Percentiles rank a stretch among this genome's conserved stretches.
Conservation (phyloP, 2,888 invertebrate species). For the Junonia oenone region DNA sequence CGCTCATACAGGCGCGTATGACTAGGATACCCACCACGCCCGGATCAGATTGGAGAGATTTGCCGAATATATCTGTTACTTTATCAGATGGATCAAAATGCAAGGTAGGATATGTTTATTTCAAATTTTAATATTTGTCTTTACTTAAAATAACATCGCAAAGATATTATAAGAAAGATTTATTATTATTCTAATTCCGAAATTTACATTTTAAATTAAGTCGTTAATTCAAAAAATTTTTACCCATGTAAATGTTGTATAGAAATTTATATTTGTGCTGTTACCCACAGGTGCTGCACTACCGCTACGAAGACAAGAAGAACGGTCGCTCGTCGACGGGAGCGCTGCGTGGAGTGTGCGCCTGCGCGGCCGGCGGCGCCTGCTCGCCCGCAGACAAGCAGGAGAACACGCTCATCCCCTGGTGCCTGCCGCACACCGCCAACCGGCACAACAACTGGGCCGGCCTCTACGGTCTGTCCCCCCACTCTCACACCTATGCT, state of each 20-base stretch:
- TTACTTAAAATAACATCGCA: too few species aligned
- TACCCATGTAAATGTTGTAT: neutral
- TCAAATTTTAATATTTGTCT: too few species aligned
- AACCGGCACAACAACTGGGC: conserved; percentile 93
- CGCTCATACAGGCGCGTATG: conserved; percentile 88
- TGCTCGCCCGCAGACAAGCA: conserved; percentile 87
- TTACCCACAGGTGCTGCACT: conserved; percentile 57
- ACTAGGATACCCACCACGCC: conserved; percentile 84
- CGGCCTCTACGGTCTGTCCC: conserved; percentile 85
- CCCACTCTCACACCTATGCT: neutral
- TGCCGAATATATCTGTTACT: conserved; percentile 86
- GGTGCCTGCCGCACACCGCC: conserved; percentile 93
- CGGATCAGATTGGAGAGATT: conserved; percentile 92
- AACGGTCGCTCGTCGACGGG: conserved; percentile 65
- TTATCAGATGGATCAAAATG: conserved; percentile 84
- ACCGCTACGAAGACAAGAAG: conserved; percentile 67
- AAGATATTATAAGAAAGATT: too few species aligned
- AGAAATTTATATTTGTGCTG: neutral
- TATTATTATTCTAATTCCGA: too few species aligned
- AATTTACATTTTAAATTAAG: too few species aligned
- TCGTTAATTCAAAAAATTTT: too few species aligned
- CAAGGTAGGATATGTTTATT: too few species aligned
- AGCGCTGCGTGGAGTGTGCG: conserved; percentile 86
- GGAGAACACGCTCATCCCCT: conserved; percentile 90
- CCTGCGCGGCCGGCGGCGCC: conserved; percentile 82